Percentiles rank a stretch among this genome's conserved stretches.
Evolutionary conservation across 2,113 vertebrate genomes (phyloP).

Genomic region (Tonatia bakeri): DNA sequence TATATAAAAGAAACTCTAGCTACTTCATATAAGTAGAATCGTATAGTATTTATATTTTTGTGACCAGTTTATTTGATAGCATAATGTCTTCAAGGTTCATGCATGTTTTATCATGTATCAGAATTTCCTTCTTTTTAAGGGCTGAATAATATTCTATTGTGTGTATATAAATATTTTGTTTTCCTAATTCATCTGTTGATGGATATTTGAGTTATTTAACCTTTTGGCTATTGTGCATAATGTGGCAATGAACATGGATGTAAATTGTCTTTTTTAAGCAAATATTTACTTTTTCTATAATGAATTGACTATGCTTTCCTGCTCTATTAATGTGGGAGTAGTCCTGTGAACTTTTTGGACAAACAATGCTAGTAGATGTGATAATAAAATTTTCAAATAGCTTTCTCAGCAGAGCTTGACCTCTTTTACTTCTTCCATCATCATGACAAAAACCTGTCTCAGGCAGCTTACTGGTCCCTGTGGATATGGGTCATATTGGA

Average conservation of each 20-base stretch:
- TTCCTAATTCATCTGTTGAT: neutral
- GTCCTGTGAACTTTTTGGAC: neutral
- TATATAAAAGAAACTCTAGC: neutral
- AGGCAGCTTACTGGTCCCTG: neutral
- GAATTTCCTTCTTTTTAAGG: neutral
- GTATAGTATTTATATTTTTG: neutral
- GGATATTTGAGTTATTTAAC: neutral
- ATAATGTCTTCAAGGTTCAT: neutral
- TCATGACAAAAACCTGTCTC: neutral
- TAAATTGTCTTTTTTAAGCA: neutral
- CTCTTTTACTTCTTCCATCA: neutral
- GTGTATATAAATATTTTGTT: neutral
- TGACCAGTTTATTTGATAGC: neutral
- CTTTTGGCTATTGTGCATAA: neutral
- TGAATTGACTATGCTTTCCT: neutral
- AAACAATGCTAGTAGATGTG: neutral
- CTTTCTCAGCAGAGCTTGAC: neutral
- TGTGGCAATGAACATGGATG: neutral
- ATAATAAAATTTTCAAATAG: neutral
- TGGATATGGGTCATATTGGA: neutral
- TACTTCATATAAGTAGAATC: neutral
- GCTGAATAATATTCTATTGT: neutral
- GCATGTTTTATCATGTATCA: neutral
- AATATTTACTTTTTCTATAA: neutral
- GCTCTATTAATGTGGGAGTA: neutral